Conservation (phyloP, 2,797 vertebrate genomes). For the Crenichthys baileyi region DNA sequence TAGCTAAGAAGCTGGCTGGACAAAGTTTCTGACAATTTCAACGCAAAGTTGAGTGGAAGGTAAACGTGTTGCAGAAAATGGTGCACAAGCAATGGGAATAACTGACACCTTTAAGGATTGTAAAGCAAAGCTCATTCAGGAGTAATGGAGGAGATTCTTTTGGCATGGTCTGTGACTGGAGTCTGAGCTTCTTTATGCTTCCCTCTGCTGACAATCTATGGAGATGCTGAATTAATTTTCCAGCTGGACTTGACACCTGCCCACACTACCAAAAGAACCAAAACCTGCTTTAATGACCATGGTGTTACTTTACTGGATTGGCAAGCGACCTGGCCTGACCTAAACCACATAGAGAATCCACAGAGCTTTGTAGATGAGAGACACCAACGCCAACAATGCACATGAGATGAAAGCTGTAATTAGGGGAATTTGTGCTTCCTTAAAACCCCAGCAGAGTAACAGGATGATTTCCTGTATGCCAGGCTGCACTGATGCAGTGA, state of each 20-base stretch:
- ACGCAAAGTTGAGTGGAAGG: neutral
- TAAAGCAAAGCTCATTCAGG: no score
- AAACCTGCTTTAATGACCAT: neutral
- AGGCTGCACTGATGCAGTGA: no score
- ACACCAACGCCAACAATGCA: neutral
- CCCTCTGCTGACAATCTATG: neutral
- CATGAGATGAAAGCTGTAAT: neutral
- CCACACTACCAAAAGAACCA: neutral
- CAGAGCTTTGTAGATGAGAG: neutral
- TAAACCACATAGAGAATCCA: neutral
- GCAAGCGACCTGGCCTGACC: neutral
- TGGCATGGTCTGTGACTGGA: no score
- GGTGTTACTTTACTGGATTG: no score
- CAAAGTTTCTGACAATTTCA: neutral
- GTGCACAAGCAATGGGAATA: no score
- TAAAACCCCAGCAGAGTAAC: neutral
- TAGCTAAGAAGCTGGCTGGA: neutral
- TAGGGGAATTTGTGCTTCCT: neutral
- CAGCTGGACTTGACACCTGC: neutral
- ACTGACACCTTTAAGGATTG: no score
- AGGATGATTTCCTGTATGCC: no score
- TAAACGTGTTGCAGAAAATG: neutral
- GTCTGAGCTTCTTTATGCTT: neutral
- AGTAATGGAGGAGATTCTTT: no score
- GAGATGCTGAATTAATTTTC: neutral